Evolutionary conservation across 2,113 vertebrate genomes (phyloP).

Genomic region (Cygnus atratus): DNA sequence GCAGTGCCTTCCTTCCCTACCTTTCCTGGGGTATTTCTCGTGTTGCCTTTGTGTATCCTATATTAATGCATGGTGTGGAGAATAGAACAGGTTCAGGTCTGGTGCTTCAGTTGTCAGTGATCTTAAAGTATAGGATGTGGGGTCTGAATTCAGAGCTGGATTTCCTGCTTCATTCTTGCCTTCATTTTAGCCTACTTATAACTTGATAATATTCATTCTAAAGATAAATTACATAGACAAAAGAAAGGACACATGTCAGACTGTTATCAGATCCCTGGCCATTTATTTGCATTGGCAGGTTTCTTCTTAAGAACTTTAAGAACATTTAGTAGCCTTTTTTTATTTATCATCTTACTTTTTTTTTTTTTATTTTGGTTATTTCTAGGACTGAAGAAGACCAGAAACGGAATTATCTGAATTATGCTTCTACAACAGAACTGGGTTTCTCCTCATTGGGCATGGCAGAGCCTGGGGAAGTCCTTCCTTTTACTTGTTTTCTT

Average conservation of each 20-base stretch:
- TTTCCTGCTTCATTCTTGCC: neutral
- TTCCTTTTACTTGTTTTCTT: conserved; percentile 81
- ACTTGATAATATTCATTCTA: neutral
- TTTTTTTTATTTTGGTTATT: neutral
- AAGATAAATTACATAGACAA: neutral
- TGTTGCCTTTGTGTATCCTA: neutral
- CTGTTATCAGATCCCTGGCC: neutral
- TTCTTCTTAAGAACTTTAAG: neutral
- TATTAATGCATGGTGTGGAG: neutral
- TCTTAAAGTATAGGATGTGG: fast-evolving
- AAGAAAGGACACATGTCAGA: neutral
- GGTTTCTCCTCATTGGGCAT: conserved; percentile 78
- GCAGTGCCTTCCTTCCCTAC: neutral
- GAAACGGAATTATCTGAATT: conserved; percentile 84
- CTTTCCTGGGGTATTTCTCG: neutral
- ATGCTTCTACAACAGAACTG: conserved; percentile 88
- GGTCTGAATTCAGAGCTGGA: neutral
- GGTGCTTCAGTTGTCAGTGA: neutral
- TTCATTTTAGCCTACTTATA: neutral
- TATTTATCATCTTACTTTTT: neutral
- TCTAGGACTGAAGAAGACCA: conserved; percentile 84
- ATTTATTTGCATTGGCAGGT: neutral
- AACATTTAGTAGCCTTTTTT: neutral
- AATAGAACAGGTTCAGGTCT: neutral
- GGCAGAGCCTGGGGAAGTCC: conserved; percentile 77